Evolutionary conservation across 1,140 invertebrate species (phyloP).

Genomic region (Drosophila mojavensis): DNA sequence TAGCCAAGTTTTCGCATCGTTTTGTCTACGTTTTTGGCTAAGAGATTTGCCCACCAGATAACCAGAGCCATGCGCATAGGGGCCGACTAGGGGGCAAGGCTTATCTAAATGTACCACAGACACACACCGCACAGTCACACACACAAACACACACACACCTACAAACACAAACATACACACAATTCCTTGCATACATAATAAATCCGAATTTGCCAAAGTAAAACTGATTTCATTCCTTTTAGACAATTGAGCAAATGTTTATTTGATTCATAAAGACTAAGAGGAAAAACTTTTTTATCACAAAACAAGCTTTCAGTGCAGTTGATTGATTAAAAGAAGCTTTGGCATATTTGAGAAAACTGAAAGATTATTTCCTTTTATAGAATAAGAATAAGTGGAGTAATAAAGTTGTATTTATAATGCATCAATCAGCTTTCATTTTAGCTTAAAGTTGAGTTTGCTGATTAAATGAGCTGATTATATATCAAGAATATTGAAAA

Average conservation of each 20-base stretch:
- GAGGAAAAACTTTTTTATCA: too few relatives aligned
- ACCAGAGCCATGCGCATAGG: conserved; percentile 1
- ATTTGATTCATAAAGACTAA: background rate
- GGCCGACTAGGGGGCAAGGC: background rate
- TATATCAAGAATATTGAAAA: too few relatives aligned
- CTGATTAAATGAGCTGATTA: too few relatives aligned
- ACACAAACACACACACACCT: background rate
- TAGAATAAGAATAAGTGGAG: too few relatives aligned
- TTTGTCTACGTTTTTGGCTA: conserved; percentile 40
- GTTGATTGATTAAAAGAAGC: too few relatives aligned
- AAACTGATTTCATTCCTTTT: conserved; percentile 31
- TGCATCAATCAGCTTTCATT: too few relatives aligned
- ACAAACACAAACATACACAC: background rate
- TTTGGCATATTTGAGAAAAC: too few relatives aligned
- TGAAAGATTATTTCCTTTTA: too few relatives aligned
- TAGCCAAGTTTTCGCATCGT: conserved; percentile 49
- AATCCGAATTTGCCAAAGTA: conserved; percentile 25
- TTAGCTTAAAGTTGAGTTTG: too few relatives aligned
- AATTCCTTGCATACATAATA: background rate
- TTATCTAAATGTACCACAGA: conserved; percentile 25
- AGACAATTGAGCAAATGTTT: background rate
- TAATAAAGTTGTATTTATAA: too few relatives aligned
- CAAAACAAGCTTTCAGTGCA: background rate
- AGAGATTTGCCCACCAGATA: conserved; percentile 34
- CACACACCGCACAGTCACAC: background rate